Evolutionary conservation across 2,888 invertebrate species (phyloP).

Genomic region (Campoplex nolae): DNA sequence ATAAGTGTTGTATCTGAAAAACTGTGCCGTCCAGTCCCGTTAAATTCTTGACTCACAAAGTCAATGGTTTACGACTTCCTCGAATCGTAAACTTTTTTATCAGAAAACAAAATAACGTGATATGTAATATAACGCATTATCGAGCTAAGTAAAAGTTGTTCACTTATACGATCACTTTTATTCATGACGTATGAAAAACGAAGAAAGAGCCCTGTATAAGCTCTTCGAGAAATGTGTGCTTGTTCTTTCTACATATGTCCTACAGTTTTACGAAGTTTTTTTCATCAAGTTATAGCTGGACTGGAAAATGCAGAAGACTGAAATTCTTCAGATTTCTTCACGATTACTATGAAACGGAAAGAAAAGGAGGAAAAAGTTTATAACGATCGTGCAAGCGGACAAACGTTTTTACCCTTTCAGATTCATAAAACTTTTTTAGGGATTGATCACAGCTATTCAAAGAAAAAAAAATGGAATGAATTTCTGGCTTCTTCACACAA

Average conservation of each 20-base stretch:
- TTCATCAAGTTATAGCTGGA: background rate
- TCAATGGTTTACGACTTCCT: constrained; percentile 31
- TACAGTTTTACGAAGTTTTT: background rate
- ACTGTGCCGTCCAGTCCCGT: constrained; percentile 9
- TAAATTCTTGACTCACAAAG: constrained; percentile 18
- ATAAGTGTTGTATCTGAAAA: background rate
- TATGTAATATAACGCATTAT: constrained; percentile 28
- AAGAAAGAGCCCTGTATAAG: background rate
- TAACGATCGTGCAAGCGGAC: too few relatives aligned
- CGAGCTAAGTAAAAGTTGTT: constrained; percentile 28
- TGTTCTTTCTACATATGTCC: background rate
- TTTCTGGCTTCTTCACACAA: too few relatives aligned
- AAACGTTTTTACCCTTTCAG: too few relatives aligned
- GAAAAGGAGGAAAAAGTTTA: too few relatives aligned
- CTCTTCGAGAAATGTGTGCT: background rate
- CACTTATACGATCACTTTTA: constrained; percentile 46
- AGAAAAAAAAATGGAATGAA: too few relatives aligned
- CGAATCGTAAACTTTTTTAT: constrained; percentile 22
- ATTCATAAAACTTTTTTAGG: too few relatives aligned
- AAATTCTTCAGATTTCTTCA: background rate
- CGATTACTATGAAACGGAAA: background rate
- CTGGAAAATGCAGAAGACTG: background rate
- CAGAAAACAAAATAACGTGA: background rate
- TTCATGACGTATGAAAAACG: constrained; percentile 14
- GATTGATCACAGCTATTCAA: too few relatives aligned